Evolutionary conservation across 92 coral and sea anemone genomes (phyloP).

Genomic region (Epizoanthus stellaris): DNA sequence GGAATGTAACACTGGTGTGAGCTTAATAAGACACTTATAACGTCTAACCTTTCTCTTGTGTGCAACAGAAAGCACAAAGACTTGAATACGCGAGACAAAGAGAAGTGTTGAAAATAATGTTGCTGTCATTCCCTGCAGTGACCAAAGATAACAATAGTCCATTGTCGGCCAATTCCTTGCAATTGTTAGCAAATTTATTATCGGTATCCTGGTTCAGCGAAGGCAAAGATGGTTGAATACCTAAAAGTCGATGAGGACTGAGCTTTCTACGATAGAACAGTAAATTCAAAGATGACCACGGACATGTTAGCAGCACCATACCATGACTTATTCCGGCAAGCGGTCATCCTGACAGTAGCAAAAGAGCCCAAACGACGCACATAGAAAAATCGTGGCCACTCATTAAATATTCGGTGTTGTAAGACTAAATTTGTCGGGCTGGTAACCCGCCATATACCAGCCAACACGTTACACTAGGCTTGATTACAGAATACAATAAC

Average conservation of each 20-base stretch:
- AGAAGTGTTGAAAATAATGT: not conserved
- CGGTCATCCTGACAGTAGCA: not conserved
- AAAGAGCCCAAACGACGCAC: too few relatives aligned
- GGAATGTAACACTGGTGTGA: not conserved
- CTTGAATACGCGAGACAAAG: not conserved
- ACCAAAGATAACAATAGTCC: not conserved
- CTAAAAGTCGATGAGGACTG: not conserved
- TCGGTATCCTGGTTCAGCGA: not conserved
- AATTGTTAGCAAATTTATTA: not conserved
- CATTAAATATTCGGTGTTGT: not conserved
- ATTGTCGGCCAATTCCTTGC: not conserved
- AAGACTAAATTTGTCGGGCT: too few relatives aligned
- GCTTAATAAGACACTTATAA: not conserved
- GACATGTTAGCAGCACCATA: not conserved
- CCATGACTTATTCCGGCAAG: not conserved
- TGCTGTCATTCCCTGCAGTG: not conserved
- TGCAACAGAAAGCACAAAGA: not conserved
- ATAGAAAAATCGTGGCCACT: not conserved
- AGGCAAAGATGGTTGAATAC: not conserved
- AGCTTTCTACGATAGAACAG: not conserved
- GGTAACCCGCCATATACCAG: too few relatives aligned
- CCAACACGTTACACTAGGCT: too few relatives aligned
- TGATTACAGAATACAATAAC: too few relatives aligned
- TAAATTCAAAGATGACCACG: not conserved
- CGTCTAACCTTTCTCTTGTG: not conserved